phyloP scores from a whole-genome alignment of 1,140 invertebrate species.

The Zaprionus inermis region DNA sequence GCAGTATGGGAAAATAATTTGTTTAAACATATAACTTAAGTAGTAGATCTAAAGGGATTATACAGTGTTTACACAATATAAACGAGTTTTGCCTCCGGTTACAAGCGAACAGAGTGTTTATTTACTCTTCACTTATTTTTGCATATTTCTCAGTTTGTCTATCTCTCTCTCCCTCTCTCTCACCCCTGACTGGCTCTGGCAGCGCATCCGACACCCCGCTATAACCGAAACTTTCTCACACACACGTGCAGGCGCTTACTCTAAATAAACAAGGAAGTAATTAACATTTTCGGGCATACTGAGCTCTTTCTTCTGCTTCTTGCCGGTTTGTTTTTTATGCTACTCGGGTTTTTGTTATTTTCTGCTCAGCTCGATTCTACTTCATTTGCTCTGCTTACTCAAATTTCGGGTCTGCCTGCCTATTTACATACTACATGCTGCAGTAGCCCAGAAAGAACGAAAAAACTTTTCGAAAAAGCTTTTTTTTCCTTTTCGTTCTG shows the following conservation, averaged over 20 bases:
- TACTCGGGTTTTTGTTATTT: conserved; percentile 10
- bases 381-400: conserved; percentile 80
- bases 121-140: conserved; percentile 1
- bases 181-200: background rate
- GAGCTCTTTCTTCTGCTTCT: conserved; percentile 26
- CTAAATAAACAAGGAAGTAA: conserved; percentile 77
- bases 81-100: too few relatives aligned
- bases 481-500: conserved; percentile 47
- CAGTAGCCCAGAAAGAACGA: background rate
- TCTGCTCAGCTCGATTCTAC: conserved; percentile 75
- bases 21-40: too few relatives aligned
- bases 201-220: background rate
- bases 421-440: conserved; percentile 69
- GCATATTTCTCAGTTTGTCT: background rate
- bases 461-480: conserved; percentile 55
- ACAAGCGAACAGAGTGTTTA: too few relatives aligned
- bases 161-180: background rate
- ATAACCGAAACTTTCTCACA: conserved; percentile 30
- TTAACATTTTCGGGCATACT: conserved; percentile 71
- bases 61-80: too few relatives aligned
- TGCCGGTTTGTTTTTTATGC: conserved; percentile 20
- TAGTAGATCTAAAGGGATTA: too few relatives aligned
- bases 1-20: too few relatives aligned
- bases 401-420: conserved; percentile 67
- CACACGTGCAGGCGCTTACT: conserved; percentile 32